Percentiles rank a stretch among this genome's conserved stretches.
phyloP scores from a whole-genome alignment of 2,113 vertebrate species.

The Mustela nigripes region DNA sequence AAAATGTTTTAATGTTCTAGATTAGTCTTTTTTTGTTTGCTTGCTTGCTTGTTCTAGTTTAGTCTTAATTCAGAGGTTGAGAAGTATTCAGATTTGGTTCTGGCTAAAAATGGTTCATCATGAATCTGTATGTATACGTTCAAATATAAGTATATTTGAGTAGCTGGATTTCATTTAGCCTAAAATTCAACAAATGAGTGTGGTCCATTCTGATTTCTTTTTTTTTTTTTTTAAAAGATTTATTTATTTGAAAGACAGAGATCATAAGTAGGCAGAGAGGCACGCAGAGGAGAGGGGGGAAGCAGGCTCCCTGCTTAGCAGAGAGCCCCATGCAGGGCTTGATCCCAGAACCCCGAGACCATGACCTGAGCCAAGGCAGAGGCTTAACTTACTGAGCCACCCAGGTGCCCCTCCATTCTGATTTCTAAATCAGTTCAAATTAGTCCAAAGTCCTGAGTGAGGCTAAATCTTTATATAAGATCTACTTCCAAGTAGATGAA shows the following conservation, averaged over 20 bases:
- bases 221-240: too few species aligned
- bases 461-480: constrained; percentile 45
- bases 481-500: background rate
- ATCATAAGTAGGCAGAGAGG: too few species aligned
- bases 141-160: constrained; percentile 19
- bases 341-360: too few species aligned
- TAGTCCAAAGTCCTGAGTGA: constrained; percentile 14
- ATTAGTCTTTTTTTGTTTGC: too few species aligned
- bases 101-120: constrained; percentile 19
- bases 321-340: too few species aligned
- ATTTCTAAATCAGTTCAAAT: constrained; percentile 39
- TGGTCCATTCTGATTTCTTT: background rate
- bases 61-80: constrained; percentile 51
- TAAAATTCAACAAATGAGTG: constrained; percentile 18
- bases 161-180: background rate
- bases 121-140: background rate
- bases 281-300: too few species aligned
- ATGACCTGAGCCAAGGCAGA: too few species aligned
- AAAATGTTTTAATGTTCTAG: constrained; percentile 14
- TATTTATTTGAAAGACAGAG: too few species aligned
- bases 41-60: background rate
- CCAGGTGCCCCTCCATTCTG: background rate
- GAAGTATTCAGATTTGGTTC: background rate
- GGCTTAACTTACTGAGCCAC: too few species aligned
- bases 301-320: too few species aligned